Evolutionary conservation across 2,888 invertebrate species (phyloP).

Genomic region (Hybos culiciformis): DNA sequence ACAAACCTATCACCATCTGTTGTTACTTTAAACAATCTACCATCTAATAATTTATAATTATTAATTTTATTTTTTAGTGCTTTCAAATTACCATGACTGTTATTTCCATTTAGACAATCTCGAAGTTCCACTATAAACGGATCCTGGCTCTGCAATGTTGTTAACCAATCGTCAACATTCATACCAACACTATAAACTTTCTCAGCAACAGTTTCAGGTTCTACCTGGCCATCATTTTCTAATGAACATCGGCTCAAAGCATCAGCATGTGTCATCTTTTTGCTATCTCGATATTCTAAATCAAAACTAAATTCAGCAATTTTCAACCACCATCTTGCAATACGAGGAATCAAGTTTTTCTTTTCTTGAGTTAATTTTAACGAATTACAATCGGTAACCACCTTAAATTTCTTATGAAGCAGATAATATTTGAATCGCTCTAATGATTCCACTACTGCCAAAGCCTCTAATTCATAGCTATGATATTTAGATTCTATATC

Average conservation of each 20-base stretch:
- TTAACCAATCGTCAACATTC: constrained; percentile 10
- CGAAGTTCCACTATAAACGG: constrained; percentile 4
- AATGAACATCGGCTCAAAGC: background rate
- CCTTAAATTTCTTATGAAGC: background rate
- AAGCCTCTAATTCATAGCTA: constrained; percentile 2
- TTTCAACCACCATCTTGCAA: constrained; percentile 7
- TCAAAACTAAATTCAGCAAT: constrained; percentile 4
- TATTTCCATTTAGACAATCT: too few species aligned
- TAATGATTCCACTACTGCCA: constrained; percentile 2
- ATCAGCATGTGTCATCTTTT: constrained; percentile 1
- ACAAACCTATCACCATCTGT: constrained; percentile 6
- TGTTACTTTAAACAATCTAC: constrained; percentile 2
- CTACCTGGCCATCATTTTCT: background rate
- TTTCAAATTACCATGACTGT: background rate
- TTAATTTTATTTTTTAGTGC: constrained; percentile 6
- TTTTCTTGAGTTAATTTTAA: constrained; percentile 1
- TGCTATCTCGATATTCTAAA: background rate
- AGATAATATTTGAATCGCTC: constrained; percentile 3
- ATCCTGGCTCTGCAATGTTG: constrained; percentile 12
- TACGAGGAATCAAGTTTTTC: constrained; percentile 2
- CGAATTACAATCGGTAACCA: constrained; percentile 6
- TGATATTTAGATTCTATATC: background rate
- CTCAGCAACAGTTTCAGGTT: background rate
- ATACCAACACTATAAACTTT: constrained; percentile 4
- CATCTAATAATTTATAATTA: constrained; percentile 11